Conservation (phyloP, 2,888 invertebrate genomes). For the Standfussiana lucernea region DNA sequence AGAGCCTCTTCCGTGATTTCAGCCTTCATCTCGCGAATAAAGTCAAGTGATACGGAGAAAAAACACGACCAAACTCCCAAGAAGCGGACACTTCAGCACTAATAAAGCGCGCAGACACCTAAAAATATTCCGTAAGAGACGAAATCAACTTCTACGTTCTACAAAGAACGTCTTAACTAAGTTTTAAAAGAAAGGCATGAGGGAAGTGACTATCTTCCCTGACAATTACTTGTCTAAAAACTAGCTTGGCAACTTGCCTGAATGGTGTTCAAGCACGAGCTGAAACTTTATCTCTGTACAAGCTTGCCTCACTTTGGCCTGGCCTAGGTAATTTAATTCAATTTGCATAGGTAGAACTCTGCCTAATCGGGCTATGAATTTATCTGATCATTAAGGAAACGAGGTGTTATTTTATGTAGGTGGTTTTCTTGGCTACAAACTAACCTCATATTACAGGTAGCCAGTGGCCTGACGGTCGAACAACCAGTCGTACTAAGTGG, state of each 20-base stretch:
- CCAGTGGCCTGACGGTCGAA: not conserved
- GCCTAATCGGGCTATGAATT: constrained; percentile 31
- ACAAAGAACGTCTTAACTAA: constrained; percentile 33
- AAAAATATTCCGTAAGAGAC: constrained; percentile 33
- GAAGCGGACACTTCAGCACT: constrained; percentile 8
- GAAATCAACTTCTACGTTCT: constrained; percentile 44
- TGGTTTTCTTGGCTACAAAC: not conserved
- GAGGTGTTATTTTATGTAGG: constrained; percentile 10
- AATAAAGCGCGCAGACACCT: constrained; percentile 26
- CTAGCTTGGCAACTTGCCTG: constrained; percentile 58
- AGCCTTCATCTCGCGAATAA: not conserved
- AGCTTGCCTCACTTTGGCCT: constrained; percentile 26
- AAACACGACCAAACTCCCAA: not conserved
- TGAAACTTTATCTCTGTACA: constrained; percentile 47
- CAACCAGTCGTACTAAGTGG: not conserved
- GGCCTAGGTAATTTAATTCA: constrained; percentile 49
- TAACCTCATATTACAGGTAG: not conserved
- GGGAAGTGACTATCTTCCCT: constrained; percentile 36
- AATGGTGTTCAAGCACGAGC: constrained; percentile 30
- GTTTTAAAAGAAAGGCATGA: constrained; percentile 44
- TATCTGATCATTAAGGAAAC: constrained; percentile 31
- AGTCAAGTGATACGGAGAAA: constrained; percentile 4
- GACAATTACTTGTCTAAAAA: constrained; percentile 53
- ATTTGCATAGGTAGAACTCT: constrained; percentile 36
- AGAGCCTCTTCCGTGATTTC: not conserved